A percentile compares a stretch with the other conserved stretches of the same genome.
Evolutionary conservation across 2,888 invertebrate genomes (phyloP).

Genomic region (Epinotia demarniana): DNA sequence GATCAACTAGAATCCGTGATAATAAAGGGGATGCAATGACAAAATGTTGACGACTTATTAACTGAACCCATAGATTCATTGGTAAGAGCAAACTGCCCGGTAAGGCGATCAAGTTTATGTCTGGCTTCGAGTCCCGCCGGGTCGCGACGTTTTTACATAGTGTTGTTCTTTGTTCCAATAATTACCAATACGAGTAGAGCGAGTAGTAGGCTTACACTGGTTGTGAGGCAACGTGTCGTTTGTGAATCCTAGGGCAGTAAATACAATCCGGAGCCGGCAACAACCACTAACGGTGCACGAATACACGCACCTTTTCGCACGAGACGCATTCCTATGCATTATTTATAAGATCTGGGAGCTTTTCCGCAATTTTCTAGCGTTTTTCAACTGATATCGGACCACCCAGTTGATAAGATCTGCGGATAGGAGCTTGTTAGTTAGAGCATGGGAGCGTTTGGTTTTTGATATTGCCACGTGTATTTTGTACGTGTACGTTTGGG

Average conservation of each 20-base stretch:
- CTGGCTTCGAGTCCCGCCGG: too few relatives aligned
- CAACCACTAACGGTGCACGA: slow-evolving; percentile 52
- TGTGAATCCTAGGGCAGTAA: slow-evolving; percentile 12
- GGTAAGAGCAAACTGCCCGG: too few relatives aligned
- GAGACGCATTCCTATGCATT: slow-evolving; percentile 72
- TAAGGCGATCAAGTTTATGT: too few relatives aligned
- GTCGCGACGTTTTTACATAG: too few relatives aligned
- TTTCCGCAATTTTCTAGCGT: slow-evolving; percentile 73
- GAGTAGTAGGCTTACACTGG: neutral
- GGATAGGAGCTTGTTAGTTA: slow-evolving; percentile 47
- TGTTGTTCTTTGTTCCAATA: too few relatives aligned
- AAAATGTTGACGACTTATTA: too few relatives aligned
- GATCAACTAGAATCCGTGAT: too few relatives aligned
- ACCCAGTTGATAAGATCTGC: slow-evolving; percentile 47
- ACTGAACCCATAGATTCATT: too few relatives aligned
- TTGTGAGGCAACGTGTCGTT: neutral
- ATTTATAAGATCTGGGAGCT: slow-evolving; percentile 72
- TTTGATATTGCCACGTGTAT: neutral
- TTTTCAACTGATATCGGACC: slow-evolving; percentile 59
- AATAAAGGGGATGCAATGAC: too few relatives aligned
- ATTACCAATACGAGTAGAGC: neutral
- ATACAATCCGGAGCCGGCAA: slow-evolving; percentile 18
- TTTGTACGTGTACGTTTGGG: neutral
- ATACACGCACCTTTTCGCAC: slow-evolving; percentile 72
- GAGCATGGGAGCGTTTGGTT: slow-evolving; percentile 6